phyloP scores from a whole-genome alignment of 1,140 invertebrate species.

The Anthonomus grandis region DNA sequence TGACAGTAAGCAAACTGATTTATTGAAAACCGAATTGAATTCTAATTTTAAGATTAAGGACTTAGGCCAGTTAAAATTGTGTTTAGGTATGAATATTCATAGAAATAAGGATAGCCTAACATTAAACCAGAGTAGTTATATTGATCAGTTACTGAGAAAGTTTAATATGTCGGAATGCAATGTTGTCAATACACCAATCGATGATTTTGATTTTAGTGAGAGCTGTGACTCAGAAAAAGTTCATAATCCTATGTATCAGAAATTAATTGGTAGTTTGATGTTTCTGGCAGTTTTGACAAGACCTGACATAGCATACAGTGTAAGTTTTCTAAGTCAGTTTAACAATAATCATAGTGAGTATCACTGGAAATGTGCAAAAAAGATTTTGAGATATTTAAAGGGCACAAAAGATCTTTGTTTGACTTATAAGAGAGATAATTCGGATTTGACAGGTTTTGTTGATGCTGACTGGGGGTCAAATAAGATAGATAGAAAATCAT shows the following conservation, averaged over 20 bases:
- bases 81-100: constrained; percentile 33
- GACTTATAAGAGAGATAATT: constrained; percentile 12
- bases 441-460: constrained; percentile 36
- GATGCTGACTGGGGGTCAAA: constrained; percentile 30
- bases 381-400: constrained; percentile 49
- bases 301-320: constrained; percentile 51
- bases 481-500: constrained; percentile 34
- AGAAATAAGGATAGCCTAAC: constrained; percentile 12
- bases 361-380: constrained; percentile 47
- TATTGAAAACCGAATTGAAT: constrained; percentile 24
- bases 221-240: background rate
- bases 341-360: constrained; percentile 34
- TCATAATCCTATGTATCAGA: constrained; percentile 37
- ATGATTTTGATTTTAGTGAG: constrained; percentile 27
- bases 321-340: constrained; percentile 46
- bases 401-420: constrained; percentile 36
- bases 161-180: constrained; percentile 31
- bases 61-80: constrained; percentile 34
- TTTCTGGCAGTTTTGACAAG: constrained; percentile 49
- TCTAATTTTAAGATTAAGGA: constrained; percentile 36
- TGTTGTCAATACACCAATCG: constrained; percentile 25
- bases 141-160: constrained; percentile 21
- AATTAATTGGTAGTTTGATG: constrained; percentile 49
- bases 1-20: constrained; percentile 15
- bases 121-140: constrained; percentile 33